A percentile compares a stretch with the other conserved stretches of the same genome.
Conservation (phyloP, 2,888 invertebrate genomes). For the Cheilosia scutellata region DNA sequence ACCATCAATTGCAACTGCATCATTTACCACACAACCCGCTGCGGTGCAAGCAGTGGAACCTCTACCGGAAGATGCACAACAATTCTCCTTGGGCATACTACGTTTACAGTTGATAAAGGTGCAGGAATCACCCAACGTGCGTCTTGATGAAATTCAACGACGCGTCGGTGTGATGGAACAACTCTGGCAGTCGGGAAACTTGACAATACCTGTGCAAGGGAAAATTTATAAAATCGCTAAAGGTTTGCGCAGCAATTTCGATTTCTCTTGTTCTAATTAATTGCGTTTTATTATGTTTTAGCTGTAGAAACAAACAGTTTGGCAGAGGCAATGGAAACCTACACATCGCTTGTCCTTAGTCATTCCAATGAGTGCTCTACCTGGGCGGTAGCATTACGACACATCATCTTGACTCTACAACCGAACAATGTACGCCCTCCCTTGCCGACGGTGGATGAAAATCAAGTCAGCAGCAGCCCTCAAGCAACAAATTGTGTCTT, state of each 20-base stretch:
- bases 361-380: conserved; percentile 79
- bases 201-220: conserved; percentile 77
- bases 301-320: conserved; percentile 77
- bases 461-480: conserved; percentile 66
- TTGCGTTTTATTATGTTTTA: conserved; percentile 35
- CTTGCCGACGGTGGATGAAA: conserved; percentile 45
- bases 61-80: conserved; percentile 76
- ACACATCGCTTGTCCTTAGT: conserved; percentile 78
- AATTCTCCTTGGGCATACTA: conserved; percentile 75
- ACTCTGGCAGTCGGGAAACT: conserved; percentile 78
- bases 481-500: conserved; percentile 77
- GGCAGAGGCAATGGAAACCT: conserved; percentile 79
- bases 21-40: conserved; percentile 54
- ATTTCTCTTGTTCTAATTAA: not conserved
- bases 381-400: conserved; percentile 79
- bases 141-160: conserved; percentile 78
- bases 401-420: conserved; percentile 79
- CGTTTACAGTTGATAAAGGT: conserved; percentile 77
- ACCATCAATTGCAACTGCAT: conserved; percentile 52
- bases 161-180: conserved; percentile 79
- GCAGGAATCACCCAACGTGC: conserved; percentile 78
- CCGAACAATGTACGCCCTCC: conserved; percentile 66
- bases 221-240: conserved; percentile 79
- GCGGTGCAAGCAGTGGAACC: conserved; percentile 47
- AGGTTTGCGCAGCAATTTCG: conserved; percentile 60